Evolutionary conservation across 1,140 invertebrate species (phyloP).

Genomic region (Caerostris darwini): DNA sequence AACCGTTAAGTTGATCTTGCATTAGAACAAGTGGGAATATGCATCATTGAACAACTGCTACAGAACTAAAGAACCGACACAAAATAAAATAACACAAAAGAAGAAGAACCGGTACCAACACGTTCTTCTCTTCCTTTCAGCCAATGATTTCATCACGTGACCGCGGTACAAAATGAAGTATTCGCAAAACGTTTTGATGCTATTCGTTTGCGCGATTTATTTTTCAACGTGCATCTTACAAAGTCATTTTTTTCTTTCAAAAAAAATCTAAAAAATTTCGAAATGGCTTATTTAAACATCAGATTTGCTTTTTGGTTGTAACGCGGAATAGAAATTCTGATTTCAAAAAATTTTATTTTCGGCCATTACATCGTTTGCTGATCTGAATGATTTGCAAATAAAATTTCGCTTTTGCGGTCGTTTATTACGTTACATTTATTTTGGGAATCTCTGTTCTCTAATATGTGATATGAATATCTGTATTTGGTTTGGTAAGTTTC

Average conservation of each 20-base stretch:
- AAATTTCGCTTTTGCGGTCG: background rate
- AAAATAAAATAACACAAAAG: background rate
- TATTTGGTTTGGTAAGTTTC: background rate
- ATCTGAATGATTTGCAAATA: conserved; percentile 25
- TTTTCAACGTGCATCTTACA: background rate
- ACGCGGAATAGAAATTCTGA: background rate
- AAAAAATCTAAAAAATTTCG: no score
- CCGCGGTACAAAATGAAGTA: background rate
- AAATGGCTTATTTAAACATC: background rate
- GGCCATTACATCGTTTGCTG: background rate
- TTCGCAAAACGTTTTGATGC: background rate
- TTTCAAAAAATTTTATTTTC: background rate
- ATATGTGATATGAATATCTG: conserved; percentile 3
- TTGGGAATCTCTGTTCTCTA: background rate
- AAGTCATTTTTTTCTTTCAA: background rate
- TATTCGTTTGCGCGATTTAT: conserved; percentile 19
- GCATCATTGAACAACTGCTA: conserved; percentile 11
- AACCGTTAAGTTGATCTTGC: conserved; percentile 40
- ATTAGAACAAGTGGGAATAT: conserved; percentile 45
- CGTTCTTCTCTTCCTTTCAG: background rate
- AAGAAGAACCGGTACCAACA: background rate
- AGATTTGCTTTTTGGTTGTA: background rate
- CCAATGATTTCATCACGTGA: conserved; percentile 47
- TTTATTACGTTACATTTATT: conserved; percentile 13
- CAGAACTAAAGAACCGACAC: background rate